phyloP scores from a whole-genome alignment of 2,797 vertebrate species.

The Typhlichthys eigenmanni region DNA sequence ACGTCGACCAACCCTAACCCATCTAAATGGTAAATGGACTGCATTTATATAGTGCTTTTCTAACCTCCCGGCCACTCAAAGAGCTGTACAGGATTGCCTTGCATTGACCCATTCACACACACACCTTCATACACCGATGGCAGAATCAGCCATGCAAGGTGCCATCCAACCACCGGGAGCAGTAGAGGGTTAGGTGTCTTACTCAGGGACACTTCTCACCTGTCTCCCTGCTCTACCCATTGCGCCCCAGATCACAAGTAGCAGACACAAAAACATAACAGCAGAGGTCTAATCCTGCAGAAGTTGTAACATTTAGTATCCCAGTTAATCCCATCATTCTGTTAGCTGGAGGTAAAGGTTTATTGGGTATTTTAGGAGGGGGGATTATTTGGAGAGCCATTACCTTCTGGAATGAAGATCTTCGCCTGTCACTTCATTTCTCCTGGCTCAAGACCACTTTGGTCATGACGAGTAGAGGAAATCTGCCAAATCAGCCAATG shows the following conservation, averaged over 20 bases:
- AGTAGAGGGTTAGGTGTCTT: too few species aligned
- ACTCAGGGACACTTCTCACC: too few species aligned
- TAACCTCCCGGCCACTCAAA: too few species aligned
- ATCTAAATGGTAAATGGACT: too few species aligned
- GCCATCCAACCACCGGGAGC: constrained; percentile 14
- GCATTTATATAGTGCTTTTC: too few species aligned
- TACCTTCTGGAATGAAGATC: constrained; percentile 4
- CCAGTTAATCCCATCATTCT: constrained; percentile 39
- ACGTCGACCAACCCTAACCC: too few species aligned
- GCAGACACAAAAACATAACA: constrained; percentile 47
- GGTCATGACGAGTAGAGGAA: constrained; percentile 28
- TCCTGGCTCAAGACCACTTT: constrained; percentile 22
- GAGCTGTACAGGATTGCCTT: too few species aligned
- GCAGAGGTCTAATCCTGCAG: constrained; percentile 38
- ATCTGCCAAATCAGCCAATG: constrained; percentile 16
- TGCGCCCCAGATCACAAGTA: constrained; percentile 26
- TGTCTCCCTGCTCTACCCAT: too few species aligned
- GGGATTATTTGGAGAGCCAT: constrained; percentile 12
- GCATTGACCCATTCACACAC: too few species aligned
- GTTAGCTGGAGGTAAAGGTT: constrained; percentile 28
- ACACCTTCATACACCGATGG: too few species aligned
- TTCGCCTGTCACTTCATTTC: constrained; percentile 34
- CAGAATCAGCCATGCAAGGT: constrained; percentile 27
- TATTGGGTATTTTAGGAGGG: constrained; percentile 17
- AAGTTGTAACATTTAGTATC: constrained; percentile 30